Evolutionary conservation across 2,797 vertebrate genomes (phyloP), one percentile per base, ranked within the genome.

Genomic region (Anisognathus igniventris): DNA sequence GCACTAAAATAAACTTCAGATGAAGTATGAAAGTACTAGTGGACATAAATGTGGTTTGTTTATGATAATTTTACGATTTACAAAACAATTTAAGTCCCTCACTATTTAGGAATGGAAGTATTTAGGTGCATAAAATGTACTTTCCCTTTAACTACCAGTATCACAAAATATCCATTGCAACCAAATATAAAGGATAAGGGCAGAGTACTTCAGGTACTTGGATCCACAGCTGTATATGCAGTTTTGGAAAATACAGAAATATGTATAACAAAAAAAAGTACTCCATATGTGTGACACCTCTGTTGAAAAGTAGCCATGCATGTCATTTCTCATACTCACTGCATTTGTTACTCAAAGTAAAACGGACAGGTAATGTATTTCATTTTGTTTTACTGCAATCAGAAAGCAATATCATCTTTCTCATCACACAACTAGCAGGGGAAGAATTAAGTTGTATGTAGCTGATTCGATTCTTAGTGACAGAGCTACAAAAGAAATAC

Each of bases 401-500:
- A 80, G 56, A 92, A 94, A 70, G 65, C 58, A 87, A 9, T 77
- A 80, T 62, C 62, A 28, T 61, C 58, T 66, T 91, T 86, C 75
- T 93, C 47, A n/a, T 67, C 67, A 40, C 44, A 57, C 39, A 83
- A 18, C 27, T 78, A 60, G 12, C 64, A 48, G 42, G 58, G 60
- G 53, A 73, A 85, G 45, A 75, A 76, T 66, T 74, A 84, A 84
- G 45, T 58, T 87, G 57, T 75, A 31, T 58, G 84, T 68, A 78
- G 40, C 20, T 88, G 86, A 82, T 90, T 76, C 25, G 31, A 71
- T 75, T 94, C 53, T 67, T 86, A 64, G 61, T 83, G 85, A 92
- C 88, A 88, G 58, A 80, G 21, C 60, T 77, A 94, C 81, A 90
- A 86, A 91, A 84, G 68, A 86, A 88, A 92, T 40, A 57, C 22